Evolutionary conservation across 2,113 vertebrate genomes (phyloP).

Genomic region (Nothoprocta pentlandii): DNA sequence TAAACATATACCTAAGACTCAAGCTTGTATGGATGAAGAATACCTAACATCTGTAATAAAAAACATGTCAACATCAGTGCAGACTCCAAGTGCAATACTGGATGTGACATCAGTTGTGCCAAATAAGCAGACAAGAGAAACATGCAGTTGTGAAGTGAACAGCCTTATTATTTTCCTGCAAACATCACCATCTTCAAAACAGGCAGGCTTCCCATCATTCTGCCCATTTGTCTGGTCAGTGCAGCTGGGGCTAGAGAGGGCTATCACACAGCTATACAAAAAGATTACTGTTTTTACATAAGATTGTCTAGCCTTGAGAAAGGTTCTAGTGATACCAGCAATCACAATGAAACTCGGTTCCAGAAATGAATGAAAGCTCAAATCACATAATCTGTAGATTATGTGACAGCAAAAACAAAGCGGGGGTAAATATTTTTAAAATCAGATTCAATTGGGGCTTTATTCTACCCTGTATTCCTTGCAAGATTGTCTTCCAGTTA

Average conservation of each 20-base stretch:
- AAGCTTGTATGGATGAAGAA: neutral
- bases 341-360: neutral
- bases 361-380: neutral
- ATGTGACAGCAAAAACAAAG: neutral
- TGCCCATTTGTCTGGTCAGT: neutral
- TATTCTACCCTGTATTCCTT: neutral
- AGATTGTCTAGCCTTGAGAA: neutral
- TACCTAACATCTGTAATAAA: neutral
- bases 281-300: neutral
- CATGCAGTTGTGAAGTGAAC: fast-evolving
- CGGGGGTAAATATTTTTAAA: neutral
- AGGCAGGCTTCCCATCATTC: neutral
- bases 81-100: neutral
- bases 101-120: neutral
- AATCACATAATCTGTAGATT: neutral
- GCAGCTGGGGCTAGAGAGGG: neutral
- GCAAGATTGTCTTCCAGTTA: neutral
- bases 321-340: neutral
- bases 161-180: neutral
- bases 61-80: neutral
- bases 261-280: neutral
- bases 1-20: neutral
- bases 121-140: neutral
- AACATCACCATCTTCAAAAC: neutral
- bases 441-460: neutral